A percentile compares a stretch with the other conserved stretches of the same genome.
These are phyloP conservation scores for Fukomys damarensis DNA, from an alignment of 2,113 vertebrate genomes.

Conservation along the genomic window DNA sequence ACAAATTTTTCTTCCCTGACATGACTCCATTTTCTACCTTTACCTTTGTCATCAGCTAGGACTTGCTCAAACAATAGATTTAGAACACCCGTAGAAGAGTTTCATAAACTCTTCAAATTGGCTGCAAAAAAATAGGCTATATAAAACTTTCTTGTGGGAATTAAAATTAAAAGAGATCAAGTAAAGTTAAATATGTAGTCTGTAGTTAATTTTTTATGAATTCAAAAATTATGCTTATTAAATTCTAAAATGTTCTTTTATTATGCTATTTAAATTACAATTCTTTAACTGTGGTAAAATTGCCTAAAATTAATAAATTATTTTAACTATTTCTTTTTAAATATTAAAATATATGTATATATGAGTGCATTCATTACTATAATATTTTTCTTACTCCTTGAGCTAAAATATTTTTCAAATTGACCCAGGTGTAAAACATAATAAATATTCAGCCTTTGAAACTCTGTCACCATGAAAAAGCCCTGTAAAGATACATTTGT, in stretches of 20 bases:
- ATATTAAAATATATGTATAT: not conserved
- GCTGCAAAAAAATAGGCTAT: not conserved
- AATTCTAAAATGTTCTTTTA: not conserved
- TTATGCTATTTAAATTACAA: not conserved
- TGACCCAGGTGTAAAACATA: not conserved
- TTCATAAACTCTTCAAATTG: not conserved
- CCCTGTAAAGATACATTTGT: not conserved
- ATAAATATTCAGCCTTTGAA: not conserved
- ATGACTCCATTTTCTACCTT: not conserved
- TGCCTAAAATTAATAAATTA: not conserved
- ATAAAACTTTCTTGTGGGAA: not conserved
- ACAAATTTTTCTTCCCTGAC: not conserved
- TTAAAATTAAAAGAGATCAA: not conserved
- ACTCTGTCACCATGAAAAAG: not conserved
- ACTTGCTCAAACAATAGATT: not conserved
- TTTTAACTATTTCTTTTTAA: not conserved
- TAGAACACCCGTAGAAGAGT: not conserved
- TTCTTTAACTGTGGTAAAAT: not conserved
- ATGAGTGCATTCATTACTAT: not conserved
- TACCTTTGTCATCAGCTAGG: accelerated
- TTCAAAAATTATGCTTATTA: not conserved
- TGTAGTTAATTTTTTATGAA: not conserved
- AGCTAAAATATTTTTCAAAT: not conserved
- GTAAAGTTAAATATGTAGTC: not conserved
- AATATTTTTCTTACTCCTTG: not conserved